Evolutionary conservation across 1,140 invertebrate genomes (phyloP), one percentile per base, ranked within the genome.

Genomic region (Drosophila pseudoananassae): DNA sequence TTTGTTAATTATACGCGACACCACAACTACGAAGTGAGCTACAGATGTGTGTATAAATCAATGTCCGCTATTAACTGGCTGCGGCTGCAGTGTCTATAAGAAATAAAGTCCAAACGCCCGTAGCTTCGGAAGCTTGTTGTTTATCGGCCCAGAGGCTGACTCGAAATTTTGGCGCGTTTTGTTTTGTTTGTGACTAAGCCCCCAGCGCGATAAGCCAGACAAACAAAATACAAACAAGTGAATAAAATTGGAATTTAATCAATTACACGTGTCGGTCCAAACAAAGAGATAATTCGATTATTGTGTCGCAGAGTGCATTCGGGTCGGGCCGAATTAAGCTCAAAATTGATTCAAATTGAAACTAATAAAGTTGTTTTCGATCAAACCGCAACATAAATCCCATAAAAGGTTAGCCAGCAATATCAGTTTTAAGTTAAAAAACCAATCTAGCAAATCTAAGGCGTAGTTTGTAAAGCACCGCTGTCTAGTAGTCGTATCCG

Each of bases 361-460:
- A 51, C 23, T 53, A 76, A 80, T 76, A 60, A 76, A 65, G 49
- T 46, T 76, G 66, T 49, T 46, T 47, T 47, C 33, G 25, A 8
- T 45, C 52, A 36, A 36, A 29, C 25, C n/a, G 25, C 52, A 27
- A 47, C 47, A 66, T 66, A 76, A 27, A 36, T 12, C 12, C 46
- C 51, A 29, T 45, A 56, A 65, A 80, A 76, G 82, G 77, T 81
- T 81, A 73, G 78, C 66, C n/a, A 58, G 33, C 51, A 59, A 76
- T 58, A 87, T 74, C 36, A 80, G 58, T 80, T 59, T 60, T 23
- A 52, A 15, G n/a, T 23, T 47, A 31, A 81, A 33, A 60, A 66
- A 17, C 46, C 33, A 10, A 51, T 7, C 33, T 23, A 33, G 31
- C 17, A 51, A 63, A 72, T 40, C 73, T 85, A 87, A 77, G 77